phyloP scores from a whole-genome alignment of 2,113 vertebrate species.

The Antigone vipio region DNA sequence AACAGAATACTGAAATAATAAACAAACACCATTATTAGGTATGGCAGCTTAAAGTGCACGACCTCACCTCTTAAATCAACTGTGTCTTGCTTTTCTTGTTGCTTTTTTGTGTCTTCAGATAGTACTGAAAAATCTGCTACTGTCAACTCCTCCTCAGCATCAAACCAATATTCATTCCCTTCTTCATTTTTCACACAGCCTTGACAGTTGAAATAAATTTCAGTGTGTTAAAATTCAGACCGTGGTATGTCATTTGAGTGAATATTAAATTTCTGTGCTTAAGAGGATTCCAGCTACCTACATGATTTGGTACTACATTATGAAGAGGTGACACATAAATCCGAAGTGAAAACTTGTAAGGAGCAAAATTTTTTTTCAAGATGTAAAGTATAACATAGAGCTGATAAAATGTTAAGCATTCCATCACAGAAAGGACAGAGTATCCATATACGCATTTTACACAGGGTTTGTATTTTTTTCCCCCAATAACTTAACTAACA shows the following conservation, averaged over 20 bases:
- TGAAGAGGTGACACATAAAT: not conserved
- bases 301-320: not conserved
- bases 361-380: not conserved
- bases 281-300: not conserved
- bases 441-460: not conserved
- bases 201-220: constrained; percentile 31
- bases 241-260: not conserved
- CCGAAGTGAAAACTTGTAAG: not conserved
- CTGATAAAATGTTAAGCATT: not conserved
- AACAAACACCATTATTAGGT: not conserved
- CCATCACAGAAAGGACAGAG: not conserved
- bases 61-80: constrained; percentile 25
- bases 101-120: not conserved
- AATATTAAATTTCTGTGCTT: not conserved
- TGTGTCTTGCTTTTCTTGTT: not conserved
- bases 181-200: constrained; percentile 16
- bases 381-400: not conserved
- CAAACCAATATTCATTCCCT: constrained; percentile 68
- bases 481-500: not conserved
- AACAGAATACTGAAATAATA: not conserved
- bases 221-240: not conserved
- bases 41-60: not conserved
- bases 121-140: not conserved
- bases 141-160: constrained; percentile 65
- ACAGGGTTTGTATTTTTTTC: not conserved